phyloP scores from a whole-genome alignment of 2,888 invertebrate genomes.

The Halictus quadricinctus region DNA sequence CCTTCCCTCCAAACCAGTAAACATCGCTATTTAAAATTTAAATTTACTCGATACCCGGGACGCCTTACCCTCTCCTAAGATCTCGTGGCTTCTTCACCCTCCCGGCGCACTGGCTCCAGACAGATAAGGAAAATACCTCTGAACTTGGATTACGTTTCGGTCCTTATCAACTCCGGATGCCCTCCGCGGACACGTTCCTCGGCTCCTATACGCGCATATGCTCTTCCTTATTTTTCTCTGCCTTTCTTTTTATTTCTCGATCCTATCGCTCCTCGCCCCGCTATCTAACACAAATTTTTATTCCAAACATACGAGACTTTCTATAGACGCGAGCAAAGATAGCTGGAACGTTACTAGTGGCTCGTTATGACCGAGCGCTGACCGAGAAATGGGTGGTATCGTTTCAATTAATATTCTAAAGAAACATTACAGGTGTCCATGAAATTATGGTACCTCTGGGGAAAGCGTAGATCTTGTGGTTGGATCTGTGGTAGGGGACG shows the following conservation, averaged over 20 bases:
- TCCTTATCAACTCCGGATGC: constrained; percentile 60
- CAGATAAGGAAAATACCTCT: constrained; percentile 68
- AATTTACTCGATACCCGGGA: constrained; percentile 70
- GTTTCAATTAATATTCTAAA: no score
- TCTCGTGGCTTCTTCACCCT: constrained; percentile 50
- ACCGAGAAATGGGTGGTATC: no score
- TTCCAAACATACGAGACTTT: no score
- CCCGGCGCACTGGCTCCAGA: constrained; percentile 56
- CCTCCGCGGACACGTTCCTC: constrained; percentile 36
- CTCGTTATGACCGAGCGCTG: no score
- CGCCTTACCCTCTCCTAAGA: constrained; percentile 55
- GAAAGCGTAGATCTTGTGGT: no score
- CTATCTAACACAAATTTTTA: constrained; percentile 31
- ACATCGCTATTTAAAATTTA: constrained; percentile 75
- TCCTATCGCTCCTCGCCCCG: background rate
- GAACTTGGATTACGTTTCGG: constrained; percentile 63
- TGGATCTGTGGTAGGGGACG: no score
- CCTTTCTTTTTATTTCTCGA: constrained; percentile 23
- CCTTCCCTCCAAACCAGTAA: constrained; percentile 50
- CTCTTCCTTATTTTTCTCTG: constrained; percentile 16
- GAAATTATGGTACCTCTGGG: no score
- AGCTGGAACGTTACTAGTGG: no score
- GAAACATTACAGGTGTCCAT: no score
- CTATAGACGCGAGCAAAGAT: no score
- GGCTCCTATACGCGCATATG: constrained; percentile 39